Base-by-base conservation (phyloP, 2,797 vertebrate species). In the Emys orbicularis region DNA sequence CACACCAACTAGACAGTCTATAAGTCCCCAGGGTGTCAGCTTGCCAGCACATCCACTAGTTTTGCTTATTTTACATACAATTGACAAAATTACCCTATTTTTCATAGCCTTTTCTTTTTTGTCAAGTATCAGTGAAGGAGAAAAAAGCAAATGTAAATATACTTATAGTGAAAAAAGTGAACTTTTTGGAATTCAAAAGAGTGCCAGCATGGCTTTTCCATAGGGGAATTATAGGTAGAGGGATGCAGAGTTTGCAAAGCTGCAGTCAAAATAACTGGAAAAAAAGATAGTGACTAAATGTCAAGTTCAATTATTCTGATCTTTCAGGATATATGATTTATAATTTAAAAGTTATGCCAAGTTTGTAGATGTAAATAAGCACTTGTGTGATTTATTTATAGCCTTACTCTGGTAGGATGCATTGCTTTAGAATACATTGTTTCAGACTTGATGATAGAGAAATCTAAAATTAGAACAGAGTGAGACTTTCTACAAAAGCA, bases 1-100 rank as follows among this genome's bases (percentile, higher is more conserved):
- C 85, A 93, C 27, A 96, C 52, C 25, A 94, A 57, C 56, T 89
- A 81, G 37, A 44, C 12, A 86, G 12, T 85, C 79, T 92, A 1
- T 81, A 44, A 44, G 44, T 90, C 68, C 57, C 18, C 89, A 53
- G 83, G 76, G 83, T 13, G 27, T 83, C 79, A 88, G 6, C 29
- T 94, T 95, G 29, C 47, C 95, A 80, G 65, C 29, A 54, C 88
- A 95, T 92, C 61, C 41, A 89, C 15, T 81, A 97, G 2, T 90
- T 68, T 85, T 94, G 83, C 4, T 94, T 90, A 27, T 52, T 92
- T 96, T 93, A 84, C 79, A 84, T 82, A 76, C 0, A 87, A 65
- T 31, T 74, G 72, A 86, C 52, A 93, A 94, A 92, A 96, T 53
- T 89, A 16, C 6, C 31, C 1, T 76, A 72, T 84, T 94, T 97